Percentiles rank a stretch among this genome's conserved stretches.
These are phyloP conservation scores for Heliconius congener DNA, from an alignment of 1,140 invertebrate species.

Conservation along the genomic window DNA sequence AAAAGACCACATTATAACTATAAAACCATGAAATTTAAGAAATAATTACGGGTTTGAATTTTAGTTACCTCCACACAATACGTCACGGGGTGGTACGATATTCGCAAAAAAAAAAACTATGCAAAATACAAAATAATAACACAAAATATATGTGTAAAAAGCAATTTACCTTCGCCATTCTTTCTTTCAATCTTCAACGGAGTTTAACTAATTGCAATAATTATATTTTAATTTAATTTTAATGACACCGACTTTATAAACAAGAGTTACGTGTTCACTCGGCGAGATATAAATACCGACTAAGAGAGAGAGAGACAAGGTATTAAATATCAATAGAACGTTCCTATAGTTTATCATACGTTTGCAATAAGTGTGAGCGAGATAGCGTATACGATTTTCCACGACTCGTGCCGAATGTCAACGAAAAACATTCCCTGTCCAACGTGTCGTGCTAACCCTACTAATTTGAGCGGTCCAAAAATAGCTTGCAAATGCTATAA, in stretches of 20 bases:
- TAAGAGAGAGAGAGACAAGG: conserved; percentile 47
- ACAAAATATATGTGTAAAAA: conserved; percentile 28
- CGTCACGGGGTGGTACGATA: conserved; percentile 61
- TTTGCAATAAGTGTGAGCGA: conserved; percentile 43
- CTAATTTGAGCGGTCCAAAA: neutral
- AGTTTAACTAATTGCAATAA: conserved; percentile 29
- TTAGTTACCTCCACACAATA: conserved; percentile 35
- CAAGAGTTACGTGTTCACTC: conserved; percentile 50
- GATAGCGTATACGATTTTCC: conserved; percentile 42
- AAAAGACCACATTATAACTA: neutral
- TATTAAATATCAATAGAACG: conserved; percentile 65
- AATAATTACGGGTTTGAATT: conserved; percentile 27
- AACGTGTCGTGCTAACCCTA: conserved; percentile 32
- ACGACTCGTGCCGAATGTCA: conserved; percentile 46
- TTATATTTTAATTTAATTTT: conserved; percentile 59
- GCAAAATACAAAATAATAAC: conserved; percentile 28
- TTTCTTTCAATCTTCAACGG: conserved; percentile 42
- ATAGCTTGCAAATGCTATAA: neutral
- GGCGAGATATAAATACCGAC: conserved; percentile 69
- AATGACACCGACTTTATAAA: conserved; percentile 54
- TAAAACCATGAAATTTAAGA: neutral
- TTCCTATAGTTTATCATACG: conserved; percentile 28
- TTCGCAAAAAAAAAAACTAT: conserved; percentile 44
- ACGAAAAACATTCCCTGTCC: conserved; percentile 50
- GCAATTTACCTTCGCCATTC: conserved; percentile 70